phyloP scores from a whole-genome alignment of 1,140 invertebrate genomes.

The Lasaia peninsularis region DNA sequence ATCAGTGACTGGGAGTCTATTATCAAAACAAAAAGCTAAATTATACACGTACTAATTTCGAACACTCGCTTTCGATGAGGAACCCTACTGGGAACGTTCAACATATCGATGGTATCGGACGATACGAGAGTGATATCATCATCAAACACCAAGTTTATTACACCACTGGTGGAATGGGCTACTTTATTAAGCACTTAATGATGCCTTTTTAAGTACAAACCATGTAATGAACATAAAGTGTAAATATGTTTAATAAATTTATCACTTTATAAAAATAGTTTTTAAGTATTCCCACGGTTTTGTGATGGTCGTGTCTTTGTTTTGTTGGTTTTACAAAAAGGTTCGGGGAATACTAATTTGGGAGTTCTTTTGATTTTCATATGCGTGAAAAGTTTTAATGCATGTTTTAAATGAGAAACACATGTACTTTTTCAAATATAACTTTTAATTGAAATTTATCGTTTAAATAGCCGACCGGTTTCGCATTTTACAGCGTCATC shows the following conservation, averaged over 20 bases:
- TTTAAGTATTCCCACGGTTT: background rate
- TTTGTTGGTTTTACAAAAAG: background rate
- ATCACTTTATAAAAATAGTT: slow-evolving; percentile 7
- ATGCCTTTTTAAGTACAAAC: background rate
- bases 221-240: slow-evolving; percentile 1
- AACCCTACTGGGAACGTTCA: slow-evolving; percentile 4
- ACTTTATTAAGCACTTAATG: slow-evolving; percentile 10
- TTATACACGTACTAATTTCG: background rate
- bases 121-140: slow-evolving; percentile 13
- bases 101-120: slow-evolving; percentile 1
- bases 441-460: no score
- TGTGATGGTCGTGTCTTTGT: background rate
- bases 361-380: no score
- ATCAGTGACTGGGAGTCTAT: no score
- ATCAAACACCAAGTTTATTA: slow-evolving; percentile 11
- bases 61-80: background rate
- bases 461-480: no score
- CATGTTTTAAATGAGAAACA: no score
- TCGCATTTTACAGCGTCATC: no score
- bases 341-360: no score
- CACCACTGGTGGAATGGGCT: background rate
- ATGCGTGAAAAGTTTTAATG: no score
- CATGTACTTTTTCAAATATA: no score
- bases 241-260: slow-evolving; percentile 13
- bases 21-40: no score